Evolutionary conservation across 2,888 invertebrate species (phyloP), one percentile per base, ranked within the genome.

Genomic region (Dicyrtoma fusca): DNA sequence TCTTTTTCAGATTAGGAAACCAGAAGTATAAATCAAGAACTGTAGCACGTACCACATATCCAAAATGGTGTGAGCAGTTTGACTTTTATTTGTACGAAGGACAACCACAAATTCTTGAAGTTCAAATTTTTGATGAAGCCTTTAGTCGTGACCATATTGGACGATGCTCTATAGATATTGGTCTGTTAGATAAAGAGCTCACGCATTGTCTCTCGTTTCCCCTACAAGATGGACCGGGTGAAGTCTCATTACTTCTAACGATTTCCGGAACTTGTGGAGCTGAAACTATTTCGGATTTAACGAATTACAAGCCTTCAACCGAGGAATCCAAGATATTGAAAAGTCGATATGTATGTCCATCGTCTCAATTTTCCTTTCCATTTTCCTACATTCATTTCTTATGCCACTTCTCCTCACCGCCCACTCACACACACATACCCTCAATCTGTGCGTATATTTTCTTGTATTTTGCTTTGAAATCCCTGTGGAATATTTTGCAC

Each of bases 21-120:
- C 98, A 98, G 86, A 98, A 97, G 86, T 97, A 94, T 86, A 97
- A 97, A 86, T 95, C 95, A 83, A 95, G 97, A 84, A 90, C 91
- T 72, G 88, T 82, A 70, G 70, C 75, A 26, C 91, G 69, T 90
- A 91, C 88, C 91, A 94, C 83, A 90, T 93, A 0, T 83, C 95
- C 96, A 0, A 88, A 90, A 71, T 99, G 98, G 98, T 83, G 96
- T 82, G 98, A 99, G 83, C 97, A 97, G 85, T 97, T 98, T 83
- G 97, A 99, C 84, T 87, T 99, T 34, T 96, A 98, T 84, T 87
- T 98, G 8, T 98, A 94, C 84, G 96, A 97, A 81, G 96, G 96
- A 81, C 90, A 94, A 81, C 93, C 94, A 70, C 95, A 96, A 84
- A 88, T 91, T 74, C 85, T 99, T 26, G 80, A 80, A 63, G 75